Evolutionary conservation across 64 coral and sea anemone species (phyloP).

Genomic region (Orbicella faveolata): DNA sequence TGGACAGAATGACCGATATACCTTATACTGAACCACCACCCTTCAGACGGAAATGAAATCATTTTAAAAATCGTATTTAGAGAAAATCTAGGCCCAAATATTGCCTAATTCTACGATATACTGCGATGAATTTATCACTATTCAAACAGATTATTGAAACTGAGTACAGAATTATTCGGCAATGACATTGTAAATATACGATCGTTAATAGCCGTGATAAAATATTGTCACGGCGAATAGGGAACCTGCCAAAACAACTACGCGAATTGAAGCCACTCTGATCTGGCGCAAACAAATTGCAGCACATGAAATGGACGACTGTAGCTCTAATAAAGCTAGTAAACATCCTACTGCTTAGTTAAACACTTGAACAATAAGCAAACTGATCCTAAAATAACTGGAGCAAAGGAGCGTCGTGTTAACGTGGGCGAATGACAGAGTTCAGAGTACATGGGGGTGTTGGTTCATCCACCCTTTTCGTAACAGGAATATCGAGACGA

Average conservation of each 20-base stretch:
- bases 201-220: constrained; percentile 23
- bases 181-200: constrained; percentile 19
- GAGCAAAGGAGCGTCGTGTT: constrained; percentile 9
- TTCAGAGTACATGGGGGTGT: constrained; percentile 21
- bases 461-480: constrained; percentile 38
- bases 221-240: constrained; percentile 28
- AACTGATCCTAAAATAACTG: constrained; percentile 17
- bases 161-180: constrained; percentile 7
- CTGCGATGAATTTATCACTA: background rate
- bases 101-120: background rate
- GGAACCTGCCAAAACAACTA: constrained; percentile 11
- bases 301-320: background rate
- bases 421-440: constrained; percentile 3
- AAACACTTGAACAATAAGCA: constrained; percentile 48
- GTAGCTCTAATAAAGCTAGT: background rate
- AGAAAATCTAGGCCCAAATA: background rate
- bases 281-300: background rate
- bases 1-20: constrained; percentile 9
- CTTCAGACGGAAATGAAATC: background rate
- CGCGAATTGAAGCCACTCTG: background rate
- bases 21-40: background rate
- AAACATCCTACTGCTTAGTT: background rate
- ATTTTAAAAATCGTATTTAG: background rate
- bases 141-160: constrained; percentile 4
- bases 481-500: background rate